phyloP scores from a whole-genome alignment of 2,888 invertebrate species.

The Drosophila kuntzei region DNA sequence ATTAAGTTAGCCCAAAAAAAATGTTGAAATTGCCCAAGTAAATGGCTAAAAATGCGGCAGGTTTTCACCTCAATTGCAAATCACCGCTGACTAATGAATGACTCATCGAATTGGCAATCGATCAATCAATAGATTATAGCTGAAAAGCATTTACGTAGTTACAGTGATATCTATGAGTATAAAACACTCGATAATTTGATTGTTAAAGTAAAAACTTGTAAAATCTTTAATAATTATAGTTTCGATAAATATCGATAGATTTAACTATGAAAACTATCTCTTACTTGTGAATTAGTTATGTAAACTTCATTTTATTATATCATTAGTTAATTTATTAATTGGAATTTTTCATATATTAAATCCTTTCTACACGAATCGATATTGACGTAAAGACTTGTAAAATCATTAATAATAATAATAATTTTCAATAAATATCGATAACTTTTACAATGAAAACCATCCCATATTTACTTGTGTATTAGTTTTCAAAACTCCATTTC shows the following conservation, averaged over 20 bases:
- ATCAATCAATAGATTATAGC: slow-evolving; percentile 27
- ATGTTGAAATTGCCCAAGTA: neutral
- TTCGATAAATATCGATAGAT: slow-evolving; percentile 13
- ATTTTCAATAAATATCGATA: slow-evolving; percentile 8
- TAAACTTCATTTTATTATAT: too few species aligned
- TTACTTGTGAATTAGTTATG: neutral
- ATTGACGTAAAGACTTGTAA: neutral
- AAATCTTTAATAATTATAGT: neutral
- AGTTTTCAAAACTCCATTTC: too few species aligned
- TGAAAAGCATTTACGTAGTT: neutral
- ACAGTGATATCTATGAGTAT: neutral
- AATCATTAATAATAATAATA: neutral
- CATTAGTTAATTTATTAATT: too few species aligned
- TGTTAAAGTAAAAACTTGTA: neutral
- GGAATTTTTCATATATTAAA: too few species aligned
- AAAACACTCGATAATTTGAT: neutral
- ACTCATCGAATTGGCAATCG: slow-evolving; percentile 15
- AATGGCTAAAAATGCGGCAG: slow-evolving; percentile 1
- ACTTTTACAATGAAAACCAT: neutral
- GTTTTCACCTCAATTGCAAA: slow-evolving; percentile 11
- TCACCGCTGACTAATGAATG: neutral
- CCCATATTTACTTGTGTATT: neutral
- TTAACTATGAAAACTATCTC: neutral
- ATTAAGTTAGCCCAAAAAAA: neutral
- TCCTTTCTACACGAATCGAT: too few species aligned